Evolutionary conservation across 2,888 invertebrate species (phyloP), one percentile per base, ranked within the genome.

Genomic region (Euplagia quadripunctaria): DNA sequence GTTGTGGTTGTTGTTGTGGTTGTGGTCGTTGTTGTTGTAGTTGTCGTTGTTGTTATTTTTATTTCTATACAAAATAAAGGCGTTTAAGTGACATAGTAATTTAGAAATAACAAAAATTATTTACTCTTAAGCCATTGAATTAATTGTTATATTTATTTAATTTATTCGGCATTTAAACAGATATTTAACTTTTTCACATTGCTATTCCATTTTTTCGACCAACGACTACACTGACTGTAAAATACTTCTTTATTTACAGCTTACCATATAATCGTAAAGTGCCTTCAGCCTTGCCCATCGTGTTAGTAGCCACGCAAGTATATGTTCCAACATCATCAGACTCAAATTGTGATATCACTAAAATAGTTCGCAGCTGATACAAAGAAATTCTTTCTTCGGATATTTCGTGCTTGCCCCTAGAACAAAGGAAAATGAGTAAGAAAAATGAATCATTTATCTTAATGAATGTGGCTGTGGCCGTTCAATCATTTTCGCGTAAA

Each of bases 291-390:
- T 96, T 97, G 6, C 98, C 98, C 90, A 97, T 95, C 14, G 97
- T 97, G 85, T 98, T 98, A 12, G 97, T 97, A 2, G 97, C 97
- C 0, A 97, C 96, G 87, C 98, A 98, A 68, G 96, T 97, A 89
- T 97, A 98, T 4, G 96, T 96, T 7, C 97, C 97, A 64, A 97
- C 93, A 89, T 98, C 97, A 77, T 95, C 93, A 70, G 92, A 91
- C 71, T 94, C 95, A 83, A 97, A 97, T 83, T 97, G 96, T 58
- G 96, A 95, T 83, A 98, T 97, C 71, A 96, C 96, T 75, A 98
- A 93, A 71, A 96, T 95, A 88, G 97, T 96, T 74, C 96, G 95
- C 68, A 97, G 94, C 89, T 97, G 97, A 91, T 97, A 97, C 68
- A 96, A 90, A 9, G 96, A 96, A 66, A 96, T 90, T 64, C 96